Conservation (phyloP, 2,888 invertebrate genomes). For the Timema cristinae region DNA sequence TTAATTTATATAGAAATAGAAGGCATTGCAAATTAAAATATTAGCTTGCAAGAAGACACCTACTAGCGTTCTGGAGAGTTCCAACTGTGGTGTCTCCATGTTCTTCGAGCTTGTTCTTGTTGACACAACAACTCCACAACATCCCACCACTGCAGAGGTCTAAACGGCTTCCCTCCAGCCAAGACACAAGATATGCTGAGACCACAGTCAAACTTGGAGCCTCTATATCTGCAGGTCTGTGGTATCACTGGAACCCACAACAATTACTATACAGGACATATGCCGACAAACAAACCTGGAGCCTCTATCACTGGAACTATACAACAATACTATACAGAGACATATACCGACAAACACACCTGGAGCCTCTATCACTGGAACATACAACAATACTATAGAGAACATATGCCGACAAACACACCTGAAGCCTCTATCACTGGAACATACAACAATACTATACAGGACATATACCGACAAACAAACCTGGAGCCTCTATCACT, state of each 20-base stretch:
- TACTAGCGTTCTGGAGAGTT: constrained; percentile 81
- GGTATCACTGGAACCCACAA: constrained; percentile 43
- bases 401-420: too few relatives aligned
- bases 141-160: constrained; percentile 90
- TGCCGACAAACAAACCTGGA: constrained; percentile 40
- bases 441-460: too few relatives aligned
- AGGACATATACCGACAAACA: too few relatives aligned
- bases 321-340: background rate
- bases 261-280: too few relatives aligned
- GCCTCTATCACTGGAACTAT: constrained; percentile 57
- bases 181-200: constrained; percentile 87
- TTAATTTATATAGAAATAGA: too few relatives aligned
- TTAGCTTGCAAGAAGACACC: constrained; percentile 48
- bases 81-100: constrained; percentile 41
- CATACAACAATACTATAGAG: too few relatives aligned
- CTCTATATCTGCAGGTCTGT: constrained; percentile 64
- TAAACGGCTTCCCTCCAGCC: constrained; percentile 79
- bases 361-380: too few relatives aligned
- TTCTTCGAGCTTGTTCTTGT: constrained; percentile 55
- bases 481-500: too few relatives aligned
- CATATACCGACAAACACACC: too few relatives aligned
- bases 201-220: constrained; percentile 82
- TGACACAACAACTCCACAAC: constrained; percentile 93
- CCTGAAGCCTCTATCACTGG: too few relatives aligned
- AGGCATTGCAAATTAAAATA: too few relatives aligned